Evolutionary conservation across 2,113 vertebrate genomes (phyloP), one percentile per base, ranked within the genome.

Genomic region (Andinoacara biseriatus): DNA sequence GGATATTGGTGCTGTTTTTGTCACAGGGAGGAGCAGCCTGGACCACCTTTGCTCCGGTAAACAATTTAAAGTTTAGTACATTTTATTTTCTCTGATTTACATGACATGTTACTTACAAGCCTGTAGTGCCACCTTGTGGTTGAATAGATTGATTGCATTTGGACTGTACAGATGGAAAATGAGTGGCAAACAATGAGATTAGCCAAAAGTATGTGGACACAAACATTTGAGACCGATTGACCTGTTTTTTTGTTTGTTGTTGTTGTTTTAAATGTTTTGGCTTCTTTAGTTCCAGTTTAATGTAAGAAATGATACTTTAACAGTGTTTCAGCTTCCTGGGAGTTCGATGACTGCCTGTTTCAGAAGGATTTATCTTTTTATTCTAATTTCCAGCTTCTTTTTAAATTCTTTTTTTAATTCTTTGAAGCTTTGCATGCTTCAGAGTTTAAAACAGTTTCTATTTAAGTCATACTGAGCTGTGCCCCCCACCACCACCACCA

Each of bases 61-160:
- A 54, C 10, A 14, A 31, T 33, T 72, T n/a, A 33, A n/a, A 54
- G 24, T 72, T 72, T 33, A 54, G 54, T 14, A 20, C 35, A 0
- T 1, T 18, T 58, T 54, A 58, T 54, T 62, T 54, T 57, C 18
- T 59, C 3, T 72, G 26, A 38, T 77, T 91, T 79, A 43, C 43
- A 43, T 63, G 20, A 56, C 8, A 72, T 29, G 22, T 58, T 40
- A 59, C 7, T 52, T 11, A 13, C n/a, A 74, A 62, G 57, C 31
- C 35, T 85, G 57, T 60, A 78, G 59, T 58, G 88, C 82, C 90
- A 81, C 72, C 91, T 81, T 82, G 90, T 92, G 93, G 87, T 76
- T 11, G 49, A 80, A 31, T 29, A 38, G 49, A 57, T 58, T 87
- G 14, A 59, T 13, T 58, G 26, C 74, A 54, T 5, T 18, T 52